Evolutionary conservation across 1,140 invertebrate genomes (phyloP), one percentile per base, ranked within the genome.

Genomic region (Cryptotermes secundus): DNA sequence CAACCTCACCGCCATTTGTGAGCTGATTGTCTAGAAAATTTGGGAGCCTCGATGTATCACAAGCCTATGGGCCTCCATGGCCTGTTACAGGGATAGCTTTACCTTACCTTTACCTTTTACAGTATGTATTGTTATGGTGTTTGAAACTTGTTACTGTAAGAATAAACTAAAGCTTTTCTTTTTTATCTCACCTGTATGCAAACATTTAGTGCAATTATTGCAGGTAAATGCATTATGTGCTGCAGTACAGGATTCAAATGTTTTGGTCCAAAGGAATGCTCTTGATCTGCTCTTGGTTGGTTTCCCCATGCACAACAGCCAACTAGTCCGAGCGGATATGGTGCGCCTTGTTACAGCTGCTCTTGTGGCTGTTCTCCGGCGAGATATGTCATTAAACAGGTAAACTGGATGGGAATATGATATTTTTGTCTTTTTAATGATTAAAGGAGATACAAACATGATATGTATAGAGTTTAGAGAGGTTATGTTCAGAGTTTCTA

Each of bases 311-410:
- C 95, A 97, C 88, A 95, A 94, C 84, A 94, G 93, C 85, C 95
- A 96, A 88, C 90, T 98, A 35, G 91, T 93, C 2, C 92, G 93
- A 86, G 90, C 92, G 12, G 96, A 97, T 89, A 93, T 96, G 91
- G 93, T 96, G 16, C 91, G 93, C 82, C 90, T 99, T 82, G 93
- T 97, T 2, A 96, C 95, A 36, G 93, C 96, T 84, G 95, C 95
- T 42, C 89, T 98, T 83, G 93, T 94, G 53, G 96, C 97, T 1
- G 94, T 99, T 85, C 90, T 99, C 22, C 89, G 97, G 80, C 91
- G 97, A 86, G 97, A 99, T 88, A 97, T 98, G 95, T 98, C 96
- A 80, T 91, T 99, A 26, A 99, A 98, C 89, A 92, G 95, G 92
- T 93, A 90, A 86, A 84, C 45, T 87, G 19, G 22, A 42, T 14